phyloP scores from a whole-genome alignment of 1,140 invertebrate species.

The Bombus ignitus region DNA sequence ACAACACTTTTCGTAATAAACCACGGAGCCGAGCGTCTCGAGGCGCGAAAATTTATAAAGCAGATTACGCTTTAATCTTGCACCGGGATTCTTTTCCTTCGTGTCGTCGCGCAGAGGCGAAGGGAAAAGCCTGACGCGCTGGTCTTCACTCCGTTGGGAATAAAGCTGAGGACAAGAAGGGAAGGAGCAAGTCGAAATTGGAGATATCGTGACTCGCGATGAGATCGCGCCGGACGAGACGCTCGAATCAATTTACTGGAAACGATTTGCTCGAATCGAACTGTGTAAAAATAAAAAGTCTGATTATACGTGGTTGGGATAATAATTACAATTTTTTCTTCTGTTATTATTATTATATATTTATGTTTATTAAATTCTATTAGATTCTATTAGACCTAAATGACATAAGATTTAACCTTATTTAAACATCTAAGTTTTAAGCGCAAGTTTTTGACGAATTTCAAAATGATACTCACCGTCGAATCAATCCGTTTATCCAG shows the following conservation, averaged over 20 bases:
- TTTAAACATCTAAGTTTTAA: too few relatives aligned
- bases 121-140: too few relatives aligned
- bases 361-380: too few relatives aligned
- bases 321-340: background rate
- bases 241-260: conserved; percentile 11
- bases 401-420: too few relatives aligned
- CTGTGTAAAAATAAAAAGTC: background rate
- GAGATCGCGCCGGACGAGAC: background rate
- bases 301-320: background rate
- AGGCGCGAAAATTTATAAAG: conserved; percentile 18
- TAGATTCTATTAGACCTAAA: too few relatives aligned
- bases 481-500: background rate
- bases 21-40: background rate
- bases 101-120: background rate
- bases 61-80: conserved; percentile 28
- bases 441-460: too few relatives aligned
- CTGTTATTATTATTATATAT: too few relatives aligned
- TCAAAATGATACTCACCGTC: background rate
- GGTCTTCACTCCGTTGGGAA: background rate
- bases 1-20: conserved; percentile 18
- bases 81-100: background rate
- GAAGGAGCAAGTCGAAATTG: background rate
- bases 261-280: conserved; percentile 1
- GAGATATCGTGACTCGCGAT: background rate
- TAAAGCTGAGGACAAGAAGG: background rate